Percentiles rank a stretch among this genome's conserved stretches.
Evolutionary conservation across 1,140 invertebrate species (phyloP).

Genomic region (Xylocopa sonorina): DNA sequence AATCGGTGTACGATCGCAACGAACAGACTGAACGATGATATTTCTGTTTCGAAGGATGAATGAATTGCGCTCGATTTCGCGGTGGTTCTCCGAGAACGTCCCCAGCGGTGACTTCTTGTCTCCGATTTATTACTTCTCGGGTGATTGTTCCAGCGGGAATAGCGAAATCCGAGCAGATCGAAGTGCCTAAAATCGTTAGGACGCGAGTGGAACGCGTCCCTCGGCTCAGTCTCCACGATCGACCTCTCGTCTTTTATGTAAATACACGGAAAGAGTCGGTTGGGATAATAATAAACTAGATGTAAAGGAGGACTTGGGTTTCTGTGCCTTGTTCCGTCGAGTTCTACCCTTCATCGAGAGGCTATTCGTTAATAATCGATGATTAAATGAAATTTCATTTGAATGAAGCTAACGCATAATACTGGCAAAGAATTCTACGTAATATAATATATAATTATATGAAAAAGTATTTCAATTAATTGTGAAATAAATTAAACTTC

Average conservation of each 20-base stretch:
- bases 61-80: constrained; percentile 29
- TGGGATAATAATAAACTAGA: constrained; percentile 39
- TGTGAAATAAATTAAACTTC: too few relatives aligned
- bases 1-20: constrained; percentile 4
- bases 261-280: constrained; percentile 43
- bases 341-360: too few relatives aligned
- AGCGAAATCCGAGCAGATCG: constrained; percentile 12
- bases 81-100: not conserved
- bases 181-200: constrained; percentile 38
- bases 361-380: too few relatives aligned
- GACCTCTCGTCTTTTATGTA: constrained; percentile 32
- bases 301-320: too few relatives aligned
- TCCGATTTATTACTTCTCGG: too few relatives aligned
- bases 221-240: constrained; percentile 30
- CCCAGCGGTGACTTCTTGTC: not conserved
- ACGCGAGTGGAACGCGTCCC: not conserved
- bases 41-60: not conserved
- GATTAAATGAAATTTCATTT: too few relatives aligned
- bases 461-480: too few relatives aligned
- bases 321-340: not conserved
- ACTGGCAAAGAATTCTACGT: too few relatives aligned
- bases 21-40: constrained; percentile 39
- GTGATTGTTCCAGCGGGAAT: too few relatives aligned
- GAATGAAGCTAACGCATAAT: too few relatives aligned
- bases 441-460: too few relatives aligned